phyloP scores from a whole-genome alignment of 2,797 vertebrate species.

The Lutjanus argentimaculatus region DNA sequence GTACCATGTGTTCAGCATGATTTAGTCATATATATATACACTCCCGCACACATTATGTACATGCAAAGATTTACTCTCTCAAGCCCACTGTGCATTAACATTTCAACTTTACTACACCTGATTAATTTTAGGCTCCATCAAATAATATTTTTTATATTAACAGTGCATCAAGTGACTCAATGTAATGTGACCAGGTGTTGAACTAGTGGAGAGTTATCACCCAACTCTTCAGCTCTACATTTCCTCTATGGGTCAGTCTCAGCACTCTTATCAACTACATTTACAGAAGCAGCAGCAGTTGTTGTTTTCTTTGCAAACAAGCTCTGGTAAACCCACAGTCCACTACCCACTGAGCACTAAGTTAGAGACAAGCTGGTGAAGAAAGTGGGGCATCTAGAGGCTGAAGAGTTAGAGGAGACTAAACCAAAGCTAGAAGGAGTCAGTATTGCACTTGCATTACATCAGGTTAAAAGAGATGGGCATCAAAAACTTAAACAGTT shows the following conservation, averaged over 20 bases:
- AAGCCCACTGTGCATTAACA: not conserved
- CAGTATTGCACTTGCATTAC: no score
- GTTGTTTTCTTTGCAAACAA: not conserved
- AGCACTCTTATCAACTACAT: not conserved
- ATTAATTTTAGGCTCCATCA: not conserved
- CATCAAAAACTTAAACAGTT: no score
- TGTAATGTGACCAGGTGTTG: not conserved
- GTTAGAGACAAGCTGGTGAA: not conserved
- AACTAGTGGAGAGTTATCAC: conserved; percentile 17
- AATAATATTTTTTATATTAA: not conserved
- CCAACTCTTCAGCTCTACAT: conserved; percentile 1
- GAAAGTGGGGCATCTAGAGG: not conserved
- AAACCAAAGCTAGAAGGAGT: no score
- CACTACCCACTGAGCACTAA: not conserved
- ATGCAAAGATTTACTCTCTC: no score
- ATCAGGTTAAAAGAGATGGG: no score
- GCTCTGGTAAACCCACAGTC: not conserved
- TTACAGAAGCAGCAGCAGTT: not conserved
- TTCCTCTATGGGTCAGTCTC: not conserved
- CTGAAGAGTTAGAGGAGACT: no score
- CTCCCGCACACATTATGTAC: not conserved
- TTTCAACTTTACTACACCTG: not conserved
- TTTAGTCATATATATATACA: conserved; percentile 17
- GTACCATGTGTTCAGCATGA: conserved; percentile 18
- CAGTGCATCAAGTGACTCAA: not conserved